A percentile compares a stretch with the other conserved stretches of the same genome.
These are phyloP conservation scores for Chironomus riparius DNA, from an alignment of 2,888 invertebrate species.

Conservation along the genomic window DNA sequence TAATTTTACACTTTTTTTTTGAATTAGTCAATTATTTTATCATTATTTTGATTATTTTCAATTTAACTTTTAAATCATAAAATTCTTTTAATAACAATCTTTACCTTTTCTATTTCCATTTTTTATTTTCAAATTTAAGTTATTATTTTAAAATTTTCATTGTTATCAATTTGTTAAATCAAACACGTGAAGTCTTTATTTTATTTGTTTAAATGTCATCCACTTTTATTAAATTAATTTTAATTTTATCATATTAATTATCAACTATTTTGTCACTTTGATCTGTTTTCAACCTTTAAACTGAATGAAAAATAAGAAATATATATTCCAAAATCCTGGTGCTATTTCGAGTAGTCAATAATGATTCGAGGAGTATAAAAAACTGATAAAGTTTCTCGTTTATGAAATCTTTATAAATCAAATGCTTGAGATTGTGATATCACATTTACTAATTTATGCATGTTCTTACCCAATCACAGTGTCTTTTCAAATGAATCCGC, in stretches of 20 bases:
- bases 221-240: neutral
- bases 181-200: neutral
- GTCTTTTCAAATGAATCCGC: neutral
- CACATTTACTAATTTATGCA: constrained; percentile 14
- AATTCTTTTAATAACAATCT: too few species aligned
- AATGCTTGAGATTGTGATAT: constrained; percentile 4
- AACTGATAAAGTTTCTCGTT: neutral
- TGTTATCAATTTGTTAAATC: too few species aligned
- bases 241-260: neutral
- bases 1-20: neutral
- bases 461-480: constrained; percentile 11
- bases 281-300: neutral
- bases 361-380: neutral
- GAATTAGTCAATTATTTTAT: neutral
- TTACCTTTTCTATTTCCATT: neutral
- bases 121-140: neutral
- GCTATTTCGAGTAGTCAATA: too few species aligned
- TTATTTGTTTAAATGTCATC: neutral
- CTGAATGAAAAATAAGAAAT: too few species aligned
- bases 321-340: too few species aligned
- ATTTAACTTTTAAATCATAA: too few species aligned
- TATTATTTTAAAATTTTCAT: neutral
- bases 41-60: neutral
- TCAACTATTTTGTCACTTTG: neutral
- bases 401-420: neutral